These are phyloP conservation scores for Chamaetylas fuelleborni DNA, from an alignment of 2,113 vertebrate species.

Conservation along the genomic window DNA sequence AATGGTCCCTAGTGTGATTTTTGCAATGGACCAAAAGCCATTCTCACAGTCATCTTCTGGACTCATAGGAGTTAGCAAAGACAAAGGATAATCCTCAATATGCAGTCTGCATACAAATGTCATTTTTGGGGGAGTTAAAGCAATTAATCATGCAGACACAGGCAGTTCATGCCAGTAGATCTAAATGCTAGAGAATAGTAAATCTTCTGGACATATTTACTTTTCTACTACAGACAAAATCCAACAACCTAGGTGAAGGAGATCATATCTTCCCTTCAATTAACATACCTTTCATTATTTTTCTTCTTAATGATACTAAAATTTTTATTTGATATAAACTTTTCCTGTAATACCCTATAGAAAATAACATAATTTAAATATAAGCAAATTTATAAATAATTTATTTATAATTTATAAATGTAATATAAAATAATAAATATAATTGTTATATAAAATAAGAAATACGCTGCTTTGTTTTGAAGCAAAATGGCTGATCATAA, in stretches of 20 bases:
- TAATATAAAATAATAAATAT: no score
- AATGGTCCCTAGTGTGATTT: not conserved
- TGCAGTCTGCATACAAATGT: not conserved
- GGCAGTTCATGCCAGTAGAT: not conserved
- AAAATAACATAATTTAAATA: no score
- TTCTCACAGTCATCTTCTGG: not conserved
- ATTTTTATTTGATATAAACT: not conserved
- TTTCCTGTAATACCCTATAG: not conserved
- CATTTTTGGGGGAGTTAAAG: not conserved
- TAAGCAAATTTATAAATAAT: no score
- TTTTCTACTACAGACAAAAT: not conserved
- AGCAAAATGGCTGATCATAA: not conserved
- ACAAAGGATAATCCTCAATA: not conserved
- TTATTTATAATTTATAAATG: no score
- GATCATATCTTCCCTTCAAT: not conserved
- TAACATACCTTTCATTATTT: not conserved
- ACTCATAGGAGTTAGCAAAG: not conserved
- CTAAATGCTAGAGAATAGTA: not conserved
- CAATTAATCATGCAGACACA: not conserved
- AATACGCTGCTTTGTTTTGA: not conserved
- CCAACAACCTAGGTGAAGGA: not conserved
- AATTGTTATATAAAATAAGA: no score
- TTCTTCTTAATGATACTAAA: not conserved
- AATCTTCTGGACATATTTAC: not conserved
- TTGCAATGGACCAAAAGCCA: not conserved